Base-by-base conservation (phyloP, 2,888 invertebrate species). In the Parnassius orleans region DNA sequence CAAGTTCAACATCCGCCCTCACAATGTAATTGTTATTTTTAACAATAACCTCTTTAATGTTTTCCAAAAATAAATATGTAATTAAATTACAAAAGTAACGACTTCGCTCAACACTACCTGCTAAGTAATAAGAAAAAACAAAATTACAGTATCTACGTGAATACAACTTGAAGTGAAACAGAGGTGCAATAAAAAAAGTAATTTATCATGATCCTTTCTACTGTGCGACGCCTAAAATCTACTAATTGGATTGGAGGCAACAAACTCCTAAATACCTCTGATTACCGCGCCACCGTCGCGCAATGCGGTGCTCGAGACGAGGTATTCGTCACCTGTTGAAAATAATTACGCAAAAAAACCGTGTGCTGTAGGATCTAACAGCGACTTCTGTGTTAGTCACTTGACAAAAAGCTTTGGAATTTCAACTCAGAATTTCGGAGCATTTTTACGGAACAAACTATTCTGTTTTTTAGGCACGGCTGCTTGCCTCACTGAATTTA, bases 341-440 rank as follows among this genome's bases (percentile, higher is more conserved):
- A 63, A 92, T 92, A 92, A 92, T 92, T 92, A 92, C 92, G 89
- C 90, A 92, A 92, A 92, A 33, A 91, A 90, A 86, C 85, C 84
- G 73, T 82, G 77, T 85, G 87, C 82, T 79, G 83, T 75, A 66
- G 81, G 83, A 55, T 50, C 58, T 79, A 74, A 82, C 83, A 80
- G 78, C 81, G 77, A 77, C 79, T 80, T 80, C 83, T 84, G 85
- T 86, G 84, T 81, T 82, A 81, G 79, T 78, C 83, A 81, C 86
- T 88, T 72, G 80, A 82, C 81, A 58, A 53, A 50, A 53, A 52
- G 54, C 46, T 72, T 77, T 72, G 77, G 77, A 80, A 80, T 77
- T 43, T 78, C 75, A 55, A 59, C 57, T 58, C 58, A 46, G 48
- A 44, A 55, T 63, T 63, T 63, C 58, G 63, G 62, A 24, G 62